These are phyloP conservation scores for Coelinius sp. DNA, from an alignment of 2,888 invertebrate genomes.

Conservation along the genomic window DNA sequence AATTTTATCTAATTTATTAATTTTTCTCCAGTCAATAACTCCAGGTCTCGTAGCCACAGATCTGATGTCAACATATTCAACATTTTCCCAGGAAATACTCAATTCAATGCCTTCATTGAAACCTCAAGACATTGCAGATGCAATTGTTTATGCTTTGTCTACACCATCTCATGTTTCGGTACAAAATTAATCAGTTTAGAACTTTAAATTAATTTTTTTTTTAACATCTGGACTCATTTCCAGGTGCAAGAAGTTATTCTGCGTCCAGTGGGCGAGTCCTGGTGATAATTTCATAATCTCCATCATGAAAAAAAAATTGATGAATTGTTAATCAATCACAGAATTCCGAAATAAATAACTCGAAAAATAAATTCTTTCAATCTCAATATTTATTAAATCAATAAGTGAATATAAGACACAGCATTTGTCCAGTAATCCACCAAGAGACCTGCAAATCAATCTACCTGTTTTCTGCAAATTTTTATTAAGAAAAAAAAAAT, in stretches of 20 bases:
- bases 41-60: constrained; percentile 77
- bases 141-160: constrained; percentile 75
- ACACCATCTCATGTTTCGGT: constrained; percentile 77
- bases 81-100: constrained; percentile 58
- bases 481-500: neutral
- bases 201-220: neutral
- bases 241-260: constrained; percentile 60
- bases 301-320: neutral
- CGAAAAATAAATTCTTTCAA: neutral
- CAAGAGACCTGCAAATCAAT: constrained; percentile 21
- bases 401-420: constrained; percentile 9
- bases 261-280: constrained; percentile 60
- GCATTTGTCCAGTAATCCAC: neutral
- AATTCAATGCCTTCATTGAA: constrained; percentile 71
- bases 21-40: constrained; percentile 74
- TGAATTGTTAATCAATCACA: neutral
- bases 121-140: constrained; percentile 76
- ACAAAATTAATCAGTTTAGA: constrained; percentile 38
- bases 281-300: constrained; percentile 46
- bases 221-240: constrained; percentile 31
- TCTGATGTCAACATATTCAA: constrained; percentile 67
- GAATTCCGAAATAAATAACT: neutral
- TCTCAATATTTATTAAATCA: neutral
- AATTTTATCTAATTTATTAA: too few relatives aligned
- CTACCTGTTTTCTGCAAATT: constrained; percentile 18